These are phyloP conservation scores for Pteria penguin DNA, from an alignment of 2,888 invertebrate genomes.

Conservation along the genomic window DNA sequence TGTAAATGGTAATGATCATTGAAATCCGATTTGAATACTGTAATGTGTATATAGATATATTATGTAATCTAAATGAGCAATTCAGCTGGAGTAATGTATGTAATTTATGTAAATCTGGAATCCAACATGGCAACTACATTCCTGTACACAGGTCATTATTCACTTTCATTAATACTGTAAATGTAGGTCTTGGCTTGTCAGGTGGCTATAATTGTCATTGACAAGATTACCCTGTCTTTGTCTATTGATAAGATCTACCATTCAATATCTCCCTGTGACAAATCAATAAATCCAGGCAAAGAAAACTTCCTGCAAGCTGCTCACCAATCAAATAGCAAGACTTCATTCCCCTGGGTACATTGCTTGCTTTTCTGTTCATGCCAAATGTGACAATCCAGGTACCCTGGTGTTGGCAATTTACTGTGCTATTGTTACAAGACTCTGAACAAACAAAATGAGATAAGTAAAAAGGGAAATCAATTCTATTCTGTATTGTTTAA, in stretches of 20 bases:
- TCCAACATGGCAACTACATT: too few species aligned
- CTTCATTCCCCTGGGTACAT: not conserved
- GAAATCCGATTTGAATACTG: too few species aligned
- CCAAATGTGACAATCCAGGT: conserved; percentile 5
- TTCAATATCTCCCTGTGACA: not conserved
- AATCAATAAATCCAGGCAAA: not conserved
- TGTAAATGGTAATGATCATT: too few species aligned
- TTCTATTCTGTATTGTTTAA: conserved; percentile 18
- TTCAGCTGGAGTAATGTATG: too few species aligned
- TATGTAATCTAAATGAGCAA: too few species aligned
- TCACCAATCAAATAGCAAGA: not conserved
- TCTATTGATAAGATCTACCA: not conserved
- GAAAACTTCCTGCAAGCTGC: not conserved
- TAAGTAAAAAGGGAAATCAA: conserved; percentile 21
- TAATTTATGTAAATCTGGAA: too few species aligned
- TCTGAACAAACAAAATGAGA: conserved; percentile 12
- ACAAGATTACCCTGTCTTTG: too few species aligned
- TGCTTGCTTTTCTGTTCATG: not conserved
- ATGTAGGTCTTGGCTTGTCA: too few species aligned
- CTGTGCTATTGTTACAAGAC: not conserved
- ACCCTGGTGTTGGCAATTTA: conserved; percentile 5
- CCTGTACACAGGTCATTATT: too few species aligned
- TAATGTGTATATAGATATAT: too few species aligned
- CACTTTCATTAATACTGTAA: too few species aligned
- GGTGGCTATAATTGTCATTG: too few species aligned